Evolutionary conservation across 1,140 invertebrate species (phyloP), one percentile per base, ranked within the genome.

Genomic region (Pachypeltis micranthus): DNA sequence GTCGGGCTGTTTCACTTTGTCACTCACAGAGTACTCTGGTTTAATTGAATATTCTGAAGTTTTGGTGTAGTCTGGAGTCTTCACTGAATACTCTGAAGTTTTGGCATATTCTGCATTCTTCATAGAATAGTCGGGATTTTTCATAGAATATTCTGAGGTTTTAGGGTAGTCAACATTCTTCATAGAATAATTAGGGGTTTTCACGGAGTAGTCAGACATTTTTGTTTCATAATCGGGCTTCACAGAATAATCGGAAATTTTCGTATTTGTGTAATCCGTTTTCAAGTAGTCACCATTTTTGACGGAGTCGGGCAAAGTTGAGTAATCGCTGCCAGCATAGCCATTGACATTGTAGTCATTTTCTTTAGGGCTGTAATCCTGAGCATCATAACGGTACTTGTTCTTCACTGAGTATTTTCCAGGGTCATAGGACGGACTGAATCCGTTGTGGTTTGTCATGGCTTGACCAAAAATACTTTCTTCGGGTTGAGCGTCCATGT

Each of bases 401-500:
- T 66, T 57, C 27, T 63, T 66, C 7, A n/a, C 44, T 55, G 72
- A 74, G 66, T 79, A 80, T 1, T 81, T 82, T 57, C 80, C 81
- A 64, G 69, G 74, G 21, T 76, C 78, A 63, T 86, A 85, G 65
- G 82, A 80, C 65, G 83, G 47, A 1, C 66, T 64, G 60, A 68
- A 70, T 25, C 67, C 64, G 61, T 64, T 68, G 65, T 70, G 69
- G 27, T 85, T 84, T 57, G 85, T 81, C 21, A 86, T 76, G 1
- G 87, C 83, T 71, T 86, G 85, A 1, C 83, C 82, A 25, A 87
- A 77, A 61, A 86, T 83, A 70, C 86, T 85, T 72, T 87, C 85
- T 73, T 88, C 86, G 10, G 80, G 79, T 70, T 85, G 81, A 1
- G 81, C 82, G 59, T 69, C 67, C 12, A 0, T 24, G 2, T 31